A percentile compares a stretch with the other conserved stretches of the same genome.
These are phyloP conservation scores for Galaxias olidus DNA, from an alignment of 2,797 vertebrate species.

Conservation along the genomic window DNA sequence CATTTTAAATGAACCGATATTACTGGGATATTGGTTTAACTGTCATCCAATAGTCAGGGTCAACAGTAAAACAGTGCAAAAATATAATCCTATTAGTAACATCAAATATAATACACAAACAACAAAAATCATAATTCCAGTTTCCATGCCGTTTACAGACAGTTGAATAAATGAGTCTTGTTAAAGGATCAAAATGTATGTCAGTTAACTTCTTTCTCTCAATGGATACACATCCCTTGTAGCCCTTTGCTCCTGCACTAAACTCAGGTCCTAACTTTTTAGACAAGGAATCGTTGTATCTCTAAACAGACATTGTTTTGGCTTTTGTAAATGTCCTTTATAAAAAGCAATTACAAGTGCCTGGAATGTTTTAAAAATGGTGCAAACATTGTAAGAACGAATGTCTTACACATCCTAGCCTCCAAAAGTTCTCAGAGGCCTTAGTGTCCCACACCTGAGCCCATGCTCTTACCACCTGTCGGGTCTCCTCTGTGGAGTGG, in stretches of 20 bases:
- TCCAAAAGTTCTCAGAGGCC: constrained; percentile 38
- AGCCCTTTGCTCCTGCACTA: constrained; percentile 66
- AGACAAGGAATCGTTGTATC: background rate
- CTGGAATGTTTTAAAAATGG: constrained; percentile 61
- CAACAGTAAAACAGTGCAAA: constrained; percentile 68
- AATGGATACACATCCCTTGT: constrained; percentile 65
- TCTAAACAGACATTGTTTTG: constrained; percentile 29
- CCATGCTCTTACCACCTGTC: constrained; percentile 34
- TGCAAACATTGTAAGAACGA: constrained; percentile 35
- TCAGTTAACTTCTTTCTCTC: constrained; percentile 27
- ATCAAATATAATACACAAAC: constrained; percentile 58
- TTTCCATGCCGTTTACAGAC: constrained; percentile 63
- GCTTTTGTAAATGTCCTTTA: constrained; percentile 39
- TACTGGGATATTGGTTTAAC: constrained; percentile 32
- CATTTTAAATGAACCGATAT: too few relatives aligned
- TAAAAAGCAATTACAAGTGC: constrained; percentile 36
- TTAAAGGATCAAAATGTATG: constrained; percentile 38
- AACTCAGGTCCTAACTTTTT: constrained; percentile 29
- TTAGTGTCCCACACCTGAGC: constrained; percentile 12
- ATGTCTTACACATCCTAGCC: constrained; percentile 22
- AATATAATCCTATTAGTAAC: constrained; percentile 56
- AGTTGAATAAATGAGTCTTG: constrained; percentile 58
- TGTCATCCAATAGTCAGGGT: constrained; percentile 42
- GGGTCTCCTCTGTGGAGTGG: constrained; percentile 35
- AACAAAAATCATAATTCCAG: constrained; percentile 69